phyloP scores from a whole-genome alignment of 2,888 invertebrate species.

The Tetramorium bicarinatum region DNA sequence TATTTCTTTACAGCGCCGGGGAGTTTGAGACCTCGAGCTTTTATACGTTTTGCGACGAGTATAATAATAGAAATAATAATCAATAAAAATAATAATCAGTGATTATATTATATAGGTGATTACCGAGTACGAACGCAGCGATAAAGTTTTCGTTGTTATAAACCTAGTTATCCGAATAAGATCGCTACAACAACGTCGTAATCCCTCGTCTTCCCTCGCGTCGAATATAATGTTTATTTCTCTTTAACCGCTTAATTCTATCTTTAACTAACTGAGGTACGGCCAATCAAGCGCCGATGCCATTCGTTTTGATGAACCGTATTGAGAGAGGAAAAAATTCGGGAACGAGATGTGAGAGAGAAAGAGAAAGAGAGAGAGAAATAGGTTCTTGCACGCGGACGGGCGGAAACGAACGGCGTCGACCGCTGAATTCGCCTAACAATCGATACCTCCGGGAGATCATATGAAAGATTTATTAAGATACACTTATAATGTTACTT shows the following conservation, averaged over 20 bases:
- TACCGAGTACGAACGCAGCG: constrained; percentile 60
- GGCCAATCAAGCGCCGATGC: constrained; percentile 78
- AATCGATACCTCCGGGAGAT: constrained; percentile 83
- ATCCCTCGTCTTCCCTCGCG: constrained; percentile 48
- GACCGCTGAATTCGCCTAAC: constrained; percentile 74
- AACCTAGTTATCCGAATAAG: constrained; percentile 58
- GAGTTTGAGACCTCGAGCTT: constrained; percentile 63
- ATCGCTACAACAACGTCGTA: constrained; percentile 57
- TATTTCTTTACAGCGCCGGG: constrained; percentile 79
- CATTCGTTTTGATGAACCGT: constrained; percentile 70
- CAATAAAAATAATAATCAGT: constrained; percentile 57
- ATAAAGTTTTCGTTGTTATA: constrained; percentile 66
- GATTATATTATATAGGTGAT: constrained; percentile 49
- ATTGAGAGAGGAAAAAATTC: background rate
- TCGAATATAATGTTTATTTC: constrained; percentile 60
- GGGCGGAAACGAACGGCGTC: constrained; percentile 71
- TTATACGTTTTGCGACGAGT: constrained; percentile 47
- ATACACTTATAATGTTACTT: constrained; percentile 75
- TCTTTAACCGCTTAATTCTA: constrained; percentile 54
- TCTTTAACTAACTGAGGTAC: constrained; percentile 76
- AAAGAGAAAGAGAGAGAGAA: background rate
- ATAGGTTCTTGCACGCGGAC: constrained; percentile 12
- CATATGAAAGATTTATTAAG: constrained; percentile 83
- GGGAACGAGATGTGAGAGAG: constrained; percentile 14
- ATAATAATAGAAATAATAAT: constrained; percentile 63